phyloP scores from a whole-genome alignment of 1,140 invertebrate genomes.

The Medauroidea extradentata region DNA sequence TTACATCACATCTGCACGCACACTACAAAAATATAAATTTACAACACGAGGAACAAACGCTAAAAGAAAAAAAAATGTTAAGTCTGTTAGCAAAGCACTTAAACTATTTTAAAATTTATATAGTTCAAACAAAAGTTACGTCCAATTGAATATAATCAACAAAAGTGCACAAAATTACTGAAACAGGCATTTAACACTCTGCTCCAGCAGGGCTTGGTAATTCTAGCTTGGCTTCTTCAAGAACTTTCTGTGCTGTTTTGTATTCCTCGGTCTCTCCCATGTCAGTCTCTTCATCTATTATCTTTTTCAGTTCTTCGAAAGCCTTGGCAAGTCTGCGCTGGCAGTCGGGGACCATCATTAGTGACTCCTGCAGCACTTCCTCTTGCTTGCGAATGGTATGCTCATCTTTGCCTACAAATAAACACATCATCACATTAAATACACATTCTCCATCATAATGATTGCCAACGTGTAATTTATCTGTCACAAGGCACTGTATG shows the following conservation, averaged over 20 bases:
- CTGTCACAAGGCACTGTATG: no score
- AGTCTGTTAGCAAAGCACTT: constrained; percentile 7
- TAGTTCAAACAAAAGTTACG: constrained; percentile 30
- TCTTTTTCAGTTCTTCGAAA: constrained; percentile 67
- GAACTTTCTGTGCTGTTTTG: constrained; percentile 57
- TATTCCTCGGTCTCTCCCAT: constrained; percentile 72
- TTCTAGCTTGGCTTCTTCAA: constrained; percentile 66
- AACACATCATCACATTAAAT: neutral
- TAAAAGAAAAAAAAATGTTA: constrained; percentile 16
- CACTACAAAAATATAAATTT: constrained; percentile 15
- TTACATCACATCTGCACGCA: no score
- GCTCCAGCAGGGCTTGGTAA: constrained; percentile 43
- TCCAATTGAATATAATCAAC: no score
- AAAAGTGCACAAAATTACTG: no score
- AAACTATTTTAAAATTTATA: neutral
- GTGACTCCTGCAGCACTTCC: constrained; percentile 78
- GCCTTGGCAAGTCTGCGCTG: constrained; percentile 73
- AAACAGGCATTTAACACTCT: no score
- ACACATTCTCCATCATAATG: no score
- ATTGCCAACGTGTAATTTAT: no score
- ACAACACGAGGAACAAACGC: constrained; percentile 24
- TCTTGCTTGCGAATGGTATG: constrained; percentile 82
- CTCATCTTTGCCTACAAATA: constrained; percentile 65
- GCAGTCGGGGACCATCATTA: constrained; percentile 88
- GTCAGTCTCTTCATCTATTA: constrained; percentile 68